phyloP scores from a whole-genome alignment of 2,888 invertebrate genomes.

The Chouioia cunea region DNA sequence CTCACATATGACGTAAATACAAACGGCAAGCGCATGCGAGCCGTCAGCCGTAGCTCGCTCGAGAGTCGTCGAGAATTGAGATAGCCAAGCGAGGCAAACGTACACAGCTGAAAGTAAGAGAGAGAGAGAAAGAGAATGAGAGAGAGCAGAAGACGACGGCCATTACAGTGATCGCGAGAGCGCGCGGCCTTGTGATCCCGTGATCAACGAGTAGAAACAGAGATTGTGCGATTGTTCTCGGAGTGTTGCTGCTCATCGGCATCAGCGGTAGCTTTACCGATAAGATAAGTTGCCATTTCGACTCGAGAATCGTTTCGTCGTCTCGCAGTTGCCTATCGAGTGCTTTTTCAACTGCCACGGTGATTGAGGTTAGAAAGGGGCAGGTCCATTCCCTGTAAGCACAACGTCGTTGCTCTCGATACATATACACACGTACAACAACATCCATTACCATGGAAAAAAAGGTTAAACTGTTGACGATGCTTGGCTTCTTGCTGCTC shows the following conservation, averaged over 20 bases:
- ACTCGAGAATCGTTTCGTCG: background rate
- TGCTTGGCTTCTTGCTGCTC: slow-evolving; percentile 60
- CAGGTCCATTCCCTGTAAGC: slow-evolving; percentile 7
- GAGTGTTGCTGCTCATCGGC: background rate
- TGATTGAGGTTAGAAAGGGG: slow-evolving; percentile 41
- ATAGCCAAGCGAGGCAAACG: no score
- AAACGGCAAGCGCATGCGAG: no score
- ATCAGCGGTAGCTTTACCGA: background rate
- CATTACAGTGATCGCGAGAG: slow-evolving; percentile 23
- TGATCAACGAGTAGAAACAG: background rate
- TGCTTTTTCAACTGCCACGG: background rate
- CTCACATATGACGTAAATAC: no score
- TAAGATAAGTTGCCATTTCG: background rate
- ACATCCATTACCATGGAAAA: slow-evolving; percentile 56
- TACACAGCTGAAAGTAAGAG: no score
- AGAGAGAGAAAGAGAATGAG: no score
- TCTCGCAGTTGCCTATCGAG: background rate
- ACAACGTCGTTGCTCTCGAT: background rate
- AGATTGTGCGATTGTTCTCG: background rate
- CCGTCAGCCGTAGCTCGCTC: no score
- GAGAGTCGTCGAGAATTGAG: no score
- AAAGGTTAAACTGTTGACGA: slow-evolving; percentile 58
- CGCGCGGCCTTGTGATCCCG: slow-evolving; percentile 34
- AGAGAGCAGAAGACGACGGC: slow-evolving; percentile 46
- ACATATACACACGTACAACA: no score